Evolutionary conservation across 1,140 invertebrate genomes (phyloP).

Genomic region (Lysiphlebus fabarum): DNA sequence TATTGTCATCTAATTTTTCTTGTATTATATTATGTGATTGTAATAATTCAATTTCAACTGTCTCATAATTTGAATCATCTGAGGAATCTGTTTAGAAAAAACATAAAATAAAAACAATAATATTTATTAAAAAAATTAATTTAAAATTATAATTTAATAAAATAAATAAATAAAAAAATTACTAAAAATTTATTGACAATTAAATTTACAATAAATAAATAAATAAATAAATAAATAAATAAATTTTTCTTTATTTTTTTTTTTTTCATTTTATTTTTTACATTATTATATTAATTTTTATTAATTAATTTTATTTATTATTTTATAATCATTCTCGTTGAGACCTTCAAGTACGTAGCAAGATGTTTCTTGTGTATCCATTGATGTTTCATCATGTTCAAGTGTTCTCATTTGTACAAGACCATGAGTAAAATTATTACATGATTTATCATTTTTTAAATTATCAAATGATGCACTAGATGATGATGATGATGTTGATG

Average conservation of each 20-base stretch:
- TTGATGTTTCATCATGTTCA: slow-evolving; percentile 35
- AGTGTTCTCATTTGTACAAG: slow-evolving; percentile 47
- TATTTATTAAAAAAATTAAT: not conserved
- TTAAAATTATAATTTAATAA: slow-evolving; percentile 1
- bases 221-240: too few relatives aligned
- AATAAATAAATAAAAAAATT: too few relatives aligned
- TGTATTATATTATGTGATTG: slow-evolving; percentile 35
- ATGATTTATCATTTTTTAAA: not conserved
- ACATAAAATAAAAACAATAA: slow-evolving; percentile 5
- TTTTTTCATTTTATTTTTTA: too few relatives aligned
- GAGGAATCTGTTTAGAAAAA: slow-evolving; percentile 41
- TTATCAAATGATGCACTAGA: not conserved
- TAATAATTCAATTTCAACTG: too few relatives aligned
- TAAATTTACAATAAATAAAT: too few relatives aligned
- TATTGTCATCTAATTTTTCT: slow-evolving; percentile 35
- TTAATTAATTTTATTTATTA: slow-evolving; percentile 11
- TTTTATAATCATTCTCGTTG: slow-evolving; percentile 20
- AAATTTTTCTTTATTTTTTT: too few relatives aligned
- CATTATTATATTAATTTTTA: slow-evolving; percentile 7
- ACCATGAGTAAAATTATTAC: slow-evolving; percentile 30
- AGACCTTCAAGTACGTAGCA: slow-evolving; percentile 52
- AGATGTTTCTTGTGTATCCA: slow-evolving; percentile 48
- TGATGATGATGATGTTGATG: slow-evolving; percentile 1
- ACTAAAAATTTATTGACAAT: too few relatives aligned
- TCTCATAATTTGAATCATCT: slow-evolving; percentile 49